phyloP scores from a whole-genome alignment of 2,797 vertebrate species.

The Fratercula arctica region DNA sequence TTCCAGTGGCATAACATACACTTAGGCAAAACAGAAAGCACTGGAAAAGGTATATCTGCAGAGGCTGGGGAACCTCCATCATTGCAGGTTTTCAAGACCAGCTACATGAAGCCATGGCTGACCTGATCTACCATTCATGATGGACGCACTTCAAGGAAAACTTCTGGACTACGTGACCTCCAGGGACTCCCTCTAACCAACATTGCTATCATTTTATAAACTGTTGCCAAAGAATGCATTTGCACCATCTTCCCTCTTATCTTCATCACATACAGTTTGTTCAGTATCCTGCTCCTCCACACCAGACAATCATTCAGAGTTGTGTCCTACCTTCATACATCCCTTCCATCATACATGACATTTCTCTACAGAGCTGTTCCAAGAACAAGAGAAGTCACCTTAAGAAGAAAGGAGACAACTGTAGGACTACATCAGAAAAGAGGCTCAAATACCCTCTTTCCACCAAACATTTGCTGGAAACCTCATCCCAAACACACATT shows the following conservation, averaged over 20 bases:
- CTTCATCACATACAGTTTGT: background rate
- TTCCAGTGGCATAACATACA: background rate
- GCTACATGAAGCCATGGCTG: background rate
- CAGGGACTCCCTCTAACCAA: background rate
- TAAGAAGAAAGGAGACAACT: background rate
- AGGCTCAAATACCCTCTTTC: background rate
- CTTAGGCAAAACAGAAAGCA: background rate
- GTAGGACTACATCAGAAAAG: background rate
- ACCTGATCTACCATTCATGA: background rate
- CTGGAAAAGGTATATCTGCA: background rate
- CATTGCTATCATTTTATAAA: background rate
- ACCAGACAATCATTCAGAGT: background rate
- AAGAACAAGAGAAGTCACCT: background rate
- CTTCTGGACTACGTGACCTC: background rate
- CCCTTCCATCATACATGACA: fast-evolving
- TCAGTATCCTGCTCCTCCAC: background rate
- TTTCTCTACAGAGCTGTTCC: background rate
- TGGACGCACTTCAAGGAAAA: background rate
- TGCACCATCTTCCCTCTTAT: background rate
- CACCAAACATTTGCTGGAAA: background rate
- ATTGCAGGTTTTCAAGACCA: background rate
- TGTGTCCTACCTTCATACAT: background rate
- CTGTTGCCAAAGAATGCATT: background rate
- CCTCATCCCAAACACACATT: background rate
- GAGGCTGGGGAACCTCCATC: background rate